Base-by-base conservation (phyloP, 2,113 vertebrate genomes). In the Pagrus major region DNA sequence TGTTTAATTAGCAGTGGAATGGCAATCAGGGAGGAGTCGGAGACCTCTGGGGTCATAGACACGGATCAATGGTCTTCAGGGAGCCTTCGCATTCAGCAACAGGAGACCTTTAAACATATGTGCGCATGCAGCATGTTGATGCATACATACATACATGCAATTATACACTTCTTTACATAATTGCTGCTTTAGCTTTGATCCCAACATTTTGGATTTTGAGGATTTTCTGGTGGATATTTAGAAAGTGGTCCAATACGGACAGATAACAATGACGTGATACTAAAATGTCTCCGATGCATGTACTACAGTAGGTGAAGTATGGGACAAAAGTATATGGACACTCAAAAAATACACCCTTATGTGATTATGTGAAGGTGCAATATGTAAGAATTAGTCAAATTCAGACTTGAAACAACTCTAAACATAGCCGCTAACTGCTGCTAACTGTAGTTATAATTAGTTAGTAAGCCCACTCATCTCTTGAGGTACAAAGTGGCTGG, bases 1-100 rank as follows among this genome's bases (percentile, higher is more conserved):
- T 88, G 91, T 91, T 92, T 92, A 91, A 93, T 92, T 94, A 93
- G 89, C 87, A 67, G 84, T 6, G 65, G 79, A 77, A 71, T 67
- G 80, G 78, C 84, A 85, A 88, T 88, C 84, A 83, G 83, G 83
- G 83, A 85, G 78, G 85, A 88, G 84, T 15, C 27, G 9, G 68
- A 59, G 85, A 71, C 67, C 84, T 82, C 76, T 52, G 71, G 74
- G 84, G 80, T 76, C 81, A 44, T 33, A 46, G 87, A 85, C 84
- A 86, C 31, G 85, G 88, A 90, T 94, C 91, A 90, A 90, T 92
- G 86, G 69, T 76, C 87, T 87, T 86, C 81, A 46, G 88, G 81
- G 86, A 87, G 84, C 47, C 67, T 76, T 33, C 12, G 54, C 49
- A 18, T 71, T 81, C 59, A 8, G 86, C 76, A 70, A 59, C 64